These are phyloP conservation scores for Zoanthus gigantus DNA, from an alignment of 92 coral and sea anemone genomes.

Conservation along the genomic window DNA sequence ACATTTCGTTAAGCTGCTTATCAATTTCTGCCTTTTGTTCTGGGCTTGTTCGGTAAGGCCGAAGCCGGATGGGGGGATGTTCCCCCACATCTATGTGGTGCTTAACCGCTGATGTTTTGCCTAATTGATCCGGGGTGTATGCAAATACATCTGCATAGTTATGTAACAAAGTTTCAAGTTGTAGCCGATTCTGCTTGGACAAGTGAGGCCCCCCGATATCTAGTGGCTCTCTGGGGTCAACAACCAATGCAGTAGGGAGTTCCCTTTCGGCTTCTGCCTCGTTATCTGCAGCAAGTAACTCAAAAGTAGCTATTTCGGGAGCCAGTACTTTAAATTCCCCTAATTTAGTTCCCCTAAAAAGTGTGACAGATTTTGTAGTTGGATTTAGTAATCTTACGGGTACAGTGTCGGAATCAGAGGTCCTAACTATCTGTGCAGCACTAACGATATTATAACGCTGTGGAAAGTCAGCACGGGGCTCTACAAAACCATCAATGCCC, in stretches of 20 bases:
- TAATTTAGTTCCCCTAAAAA: constrained; percentile 28
- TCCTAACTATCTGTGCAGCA: constrained; percentile 32
- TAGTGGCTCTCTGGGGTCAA: not conserved
- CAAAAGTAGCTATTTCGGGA: constrained; percentile 38
- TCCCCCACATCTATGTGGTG: constrained; percentile 58
- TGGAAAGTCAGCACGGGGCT: not conserved
- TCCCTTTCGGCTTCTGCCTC: constrained; percentile 41
- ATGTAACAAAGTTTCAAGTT: not conserved
- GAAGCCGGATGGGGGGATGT: constrained; percentile 47
- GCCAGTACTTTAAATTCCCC: not conserved
- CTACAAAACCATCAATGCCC: constrained; percentile 30
- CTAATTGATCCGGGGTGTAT: constrained; percentile 16
- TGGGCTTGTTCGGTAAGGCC: constrained; percentile 52
- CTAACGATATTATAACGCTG: constrained; percentile 38
- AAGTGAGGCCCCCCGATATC: constrained; percentile 15
- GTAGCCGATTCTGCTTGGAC: not conserved
- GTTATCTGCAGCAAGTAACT: not conserved
- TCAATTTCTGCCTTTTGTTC: constrained; percentile 37
- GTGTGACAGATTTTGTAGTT: constrained; percentile 30
- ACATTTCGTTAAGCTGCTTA: constrained; percentile 49
- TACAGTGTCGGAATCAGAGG: not conserved
- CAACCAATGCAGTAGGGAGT: constrained; percentile 18
- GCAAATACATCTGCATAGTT: constrained; percentile 17
- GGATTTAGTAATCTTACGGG: constrained; percentile 58
- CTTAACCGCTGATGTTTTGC: constrained; percentile 53